Evolutionary conservation across 1,140 invertebrate genomes (phyloP), one percentile per base, ranked within the genome.

Genomic region (Drosophila santomea): DNA sequence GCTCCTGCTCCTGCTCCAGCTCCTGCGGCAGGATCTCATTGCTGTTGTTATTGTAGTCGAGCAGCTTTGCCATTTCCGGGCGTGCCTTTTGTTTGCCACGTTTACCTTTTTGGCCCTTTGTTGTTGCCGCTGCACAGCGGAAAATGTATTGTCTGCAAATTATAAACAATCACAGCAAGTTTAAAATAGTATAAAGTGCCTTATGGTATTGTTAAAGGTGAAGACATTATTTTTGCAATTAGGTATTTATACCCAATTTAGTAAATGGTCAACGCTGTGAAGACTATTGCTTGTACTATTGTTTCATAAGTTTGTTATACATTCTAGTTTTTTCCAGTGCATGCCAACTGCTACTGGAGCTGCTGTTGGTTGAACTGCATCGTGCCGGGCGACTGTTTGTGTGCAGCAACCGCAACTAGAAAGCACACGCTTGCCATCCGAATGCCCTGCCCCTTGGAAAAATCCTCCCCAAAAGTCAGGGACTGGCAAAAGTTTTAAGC

Each of bases 21-120:
- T 71, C 38, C 14, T 14, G 38, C 38, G 50, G 28, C 68, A 38
- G 43, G 60, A 36, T 54, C 41, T 48, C 58, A 38, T 61, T 74
- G 17, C 45, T 62, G 61, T 66, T 63, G 76, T 71, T 83, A 71
- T 71, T 86, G 62, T 78, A 86, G 82, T 66, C 79, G 82, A 88
- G 83, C 83, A 86, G 83, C 83, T 86, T 86, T 86, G 69, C 83
- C 80, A 84, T 89, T 88, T 89, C 83, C 84, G 79, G 83, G 63
- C 76, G 76, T 89, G 76, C 80, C 83, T 89, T 89, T 89, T 89
- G 77, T 89, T 89, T 62, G 80, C 77, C 64, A 71, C 84, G 84
- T 80, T 89, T 86, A 88, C 83, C 84, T 86, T 84, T 84, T 76
- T 62, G 58, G 73, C 71, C 71, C 71, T 85, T 80, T 85, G 67